Evolutionary conservation across 2,888 invertebrate genomes (phyloP).

Genomic region (Perithous albicinctus): DNA sequence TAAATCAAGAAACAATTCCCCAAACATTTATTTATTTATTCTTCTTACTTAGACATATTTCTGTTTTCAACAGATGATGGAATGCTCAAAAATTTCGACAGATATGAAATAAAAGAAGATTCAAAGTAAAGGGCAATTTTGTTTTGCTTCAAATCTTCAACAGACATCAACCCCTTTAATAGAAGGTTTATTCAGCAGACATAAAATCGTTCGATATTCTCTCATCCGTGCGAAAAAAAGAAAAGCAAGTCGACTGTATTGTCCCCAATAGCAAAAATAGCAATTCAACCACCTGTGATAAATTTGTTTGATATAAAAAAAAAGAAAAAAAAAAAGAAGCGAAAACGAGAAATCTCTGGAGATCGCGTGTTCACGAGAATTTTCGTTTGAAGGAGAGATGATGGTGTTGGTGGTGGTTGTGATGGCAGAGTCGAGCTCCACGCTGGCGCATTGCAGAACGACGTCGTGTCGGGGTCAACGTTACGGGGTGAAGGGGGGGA

Average conservation of each 20-base stretch:
- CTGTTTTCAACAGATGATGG: no score
- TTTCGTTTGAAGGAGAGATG: conserved; percentile 41
- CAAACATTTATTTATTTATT: no score
- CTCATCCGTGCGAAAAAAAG: background rate
- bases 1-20: no score
- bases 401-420: conserved; percentile 59
- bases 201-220: background rate
- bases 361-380: conserved; percentile 7
- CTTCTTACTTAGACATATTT: no score
- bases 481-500: no score
- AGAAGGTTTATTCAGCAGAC: no score
- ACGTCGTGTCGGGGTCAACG: conserved; percentile 62
- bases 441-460: conserved; percentile 73
- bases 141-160: no score
- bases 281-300: conserved; percentile 6
- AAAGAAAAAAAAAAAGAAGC: no score
- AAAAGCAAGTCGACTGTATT: background rate
- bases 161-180: no score
- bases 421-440: conserved; percentile 41
- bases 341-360: background rate
- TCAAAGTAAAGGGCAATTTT: no score
- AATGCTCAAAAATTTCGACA: no score
- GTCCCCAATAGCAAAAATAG: background rate
- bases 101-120: no score
- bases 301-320: conserved; percentile 16